Evolutionary conservation across 2,888 invertebrate genomes (phyloP).

Genomic region (Cremastinae sp.): DNA sequence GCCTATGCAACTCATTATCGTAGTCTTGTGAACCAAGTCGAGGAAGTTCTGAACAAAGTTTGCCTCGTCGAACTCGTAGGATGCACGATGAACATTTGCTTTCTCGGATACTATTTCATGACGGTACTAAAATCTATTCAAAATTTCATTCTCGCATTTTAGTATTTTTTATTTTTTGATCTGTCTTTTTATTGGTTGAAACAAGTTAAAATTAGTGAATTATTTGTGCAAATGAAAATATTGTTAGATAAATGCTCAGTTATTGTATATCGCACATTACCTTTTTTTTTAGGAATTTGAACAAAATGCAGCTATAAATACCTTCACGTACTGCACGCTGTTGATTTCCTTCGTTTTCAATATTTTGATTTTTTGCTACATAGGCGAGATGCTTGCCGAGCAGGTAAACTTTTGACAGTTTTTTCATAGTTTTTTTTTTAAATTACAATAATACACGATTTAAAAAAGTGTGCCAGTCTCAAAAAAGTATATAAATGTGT

Average conservation of each 20-base stretch:
- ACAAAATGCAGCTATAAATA: background rate
- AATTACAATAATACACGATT: background rate
- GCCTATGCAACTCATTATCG: too few relatives aligned
- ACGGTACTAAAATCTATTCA: slow-evolving; percentile 66
- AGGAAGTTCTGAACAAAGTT: slow-evolving; percentile 70
- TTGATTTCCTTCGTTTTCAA: slow-evolving; percentile 66
- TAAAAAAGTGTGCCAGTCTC: background rate
- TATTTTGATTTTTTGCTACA: slow-evolving; percentile 49
- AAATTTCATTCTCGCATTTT: too few relatives aligned
- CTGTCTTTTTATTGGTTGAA: too few relatives aligned
- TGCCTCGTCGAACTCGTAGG: slow-evolving; percentile 75
- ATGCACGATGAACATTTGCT: slow-evolving; percentile 75
- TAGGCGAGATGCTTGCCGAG: slow-evolving; percentile 45
- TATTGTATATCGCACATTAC: too few relatives aligned
- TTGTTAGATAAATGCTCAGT: too few relatives aligned
- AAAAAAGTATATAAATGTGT: too few relatives aligned
- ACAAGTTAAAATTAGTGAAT: too few relatives aligned
- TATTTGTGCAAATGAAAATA: too few relatives aligned
- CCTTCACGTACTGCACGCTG: background rate
- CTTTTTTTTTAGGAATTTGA: background rate
- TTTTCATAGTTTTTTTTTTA: background rate
- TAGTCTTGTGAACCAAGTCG: slow-evolving; percentile 72
- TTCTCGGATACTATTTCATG: slow-evolving; percentile 74
- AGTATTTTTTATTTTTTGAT: too few relatives aligned
- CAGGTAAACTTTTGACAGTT: slow-evolving; percentile 35